phyloP scores from a whole-genome alignment of 2,888 invertebrate genomes.

The Caenorhabditis sp. region DNA sequence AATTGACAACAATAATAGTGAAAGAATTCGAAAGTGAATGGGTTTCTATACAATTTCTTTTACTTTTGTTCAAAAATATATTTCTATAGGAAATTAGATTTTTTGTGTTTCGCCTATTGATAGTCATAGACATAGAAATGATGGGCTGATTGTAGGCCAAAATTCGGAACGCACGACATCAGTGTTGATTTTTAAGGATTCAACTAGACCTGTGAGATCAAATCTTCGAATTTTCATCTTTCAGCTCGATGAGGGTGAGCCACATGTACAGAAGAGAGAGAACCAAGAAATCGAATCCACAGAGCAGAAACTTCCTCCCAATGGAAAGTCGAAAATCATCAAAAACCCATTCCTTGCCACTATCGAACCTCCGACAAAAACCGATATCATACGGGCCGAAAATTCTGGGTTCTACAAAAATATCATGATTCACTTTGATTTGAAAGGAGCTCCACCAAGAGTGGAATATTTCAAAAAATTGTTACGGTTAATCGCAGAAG shows the following conservation, averaged over 20 bases:
- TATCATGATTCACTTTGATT: conserved; percentile 82
- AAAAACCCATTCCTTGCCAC: conserved; percentile 1
- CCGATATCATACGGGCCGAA: conserved; percentile 13
- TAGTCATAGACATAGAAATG: too few species aligned
- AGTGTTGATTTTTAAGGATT: too few species aligned
- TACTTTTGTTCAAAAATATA: too few species aligned
- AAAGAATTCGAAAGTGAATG: too few species aligned
- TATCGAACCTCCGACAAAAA: background rate
- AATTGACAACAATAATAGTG: too few species aligned
- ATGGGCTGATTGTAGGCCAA: too few species aligned
- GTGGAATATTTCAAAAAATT: conserved; percentile 75
- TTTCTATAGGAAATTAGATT: too few species aligned
- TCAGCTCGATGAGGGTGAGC: conserved; percentile 14
- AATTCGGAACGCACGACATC: too few species aligned
- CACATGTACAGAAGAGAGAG: background rate
- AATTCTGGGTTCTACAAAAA: conserved; percentile 49
- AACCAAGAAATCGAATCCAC: background rate
- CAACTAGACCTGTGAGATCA: too few species aligned
- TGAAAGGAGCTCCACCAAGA: conserved; percentile 84
- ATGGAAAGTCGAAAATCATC: background rate
- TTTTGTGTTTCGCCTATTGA: too few species aligned
- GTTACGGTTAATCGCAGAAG: conserved; percentile 76
- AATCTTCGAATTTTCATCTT: background rate
- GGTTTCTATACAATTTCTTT: too few species aligned
- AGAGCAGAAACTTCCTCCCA: background rate